Percentiles rank a stretch among this genome's conserved stretches.
phyloP scores from a whole-genome alignment of 2,113 vertebrate species.

The Syngnathus scovelli region DNA sequence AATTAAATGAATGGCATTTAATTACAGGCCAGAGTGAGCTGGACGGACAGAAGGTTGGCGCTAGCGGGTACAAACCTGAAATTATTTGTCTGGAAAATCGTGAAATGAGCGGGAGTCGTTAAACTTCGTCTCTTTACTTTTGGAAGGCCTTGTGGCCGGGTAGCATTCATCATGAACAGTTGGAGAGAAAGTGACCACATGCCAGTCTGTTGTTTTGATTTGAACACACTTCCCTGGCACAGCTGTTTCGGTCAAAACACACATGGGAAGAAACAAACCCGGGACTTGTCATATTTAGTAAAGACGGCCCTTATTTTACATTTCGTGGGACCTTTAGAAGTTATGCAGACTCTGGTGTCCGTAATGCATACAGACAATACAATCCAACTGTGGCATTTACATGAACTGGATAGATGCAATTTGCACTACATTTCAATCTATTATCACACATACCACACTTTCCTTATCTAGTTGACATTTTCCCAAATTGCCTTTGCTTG shows the following conservation, averaged over 20 bases:
- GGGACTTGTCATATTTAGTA: slow-evolving; percentile 10
- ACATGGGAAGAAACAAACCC: slow-evolving; percentile 33
- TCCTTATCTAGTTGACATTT: slow-evolving; percentile 10
- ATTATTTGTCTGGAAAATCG: slow-evolving; percentile 71
- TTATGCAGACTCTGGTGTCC: neutral
- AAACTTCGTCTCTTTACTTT: slow-evolving; percentile 43
- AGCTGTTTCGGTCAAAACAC: slow-evolving; percentile 24
- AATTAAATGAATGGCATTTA: slow-evolving; percentile 70
- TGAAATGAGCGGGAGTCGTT: slow-evolving; percentile 57
- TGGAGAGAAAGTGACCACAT: slow-evolving; percentile 57
- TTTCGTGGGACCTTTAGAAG: neutral
- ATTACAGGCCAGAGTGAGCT: slow-evolving; percentile 62
- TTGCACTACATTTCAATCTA: slow-evolving; percentile 7
- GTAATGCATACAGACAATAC: slow-evolving; percentile 1
- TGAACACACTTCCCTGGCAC: slow-evolving; percentile 34
- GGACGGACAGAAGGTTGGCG: slow-evolving; percentile 61
- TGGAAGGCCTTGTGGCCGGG: slow-evolving; percentile 33
- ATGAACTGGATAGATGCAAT: slow-evolving; percentile 5
- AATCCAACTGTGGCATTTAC: slow-evolving; percentile 7
- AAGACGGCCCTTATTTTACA: neutral
- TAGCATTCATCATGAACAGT: slow-evolving; percentile 24
- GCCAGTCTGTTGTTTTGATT: slow-evolving; percentile 48
- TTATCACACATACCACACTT: slow-evolving; percentile 3
- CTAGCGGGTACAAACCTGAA: slow-evolving; percentile 63
- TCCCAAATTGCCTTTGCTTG: slow-evolving; percentile 6